A percentile compares a stretch with the other conserved stretches of the same genome.
Conservation (phyloP, 2,797 vertebrate species). For the Enteromius anoplus region DNA sequence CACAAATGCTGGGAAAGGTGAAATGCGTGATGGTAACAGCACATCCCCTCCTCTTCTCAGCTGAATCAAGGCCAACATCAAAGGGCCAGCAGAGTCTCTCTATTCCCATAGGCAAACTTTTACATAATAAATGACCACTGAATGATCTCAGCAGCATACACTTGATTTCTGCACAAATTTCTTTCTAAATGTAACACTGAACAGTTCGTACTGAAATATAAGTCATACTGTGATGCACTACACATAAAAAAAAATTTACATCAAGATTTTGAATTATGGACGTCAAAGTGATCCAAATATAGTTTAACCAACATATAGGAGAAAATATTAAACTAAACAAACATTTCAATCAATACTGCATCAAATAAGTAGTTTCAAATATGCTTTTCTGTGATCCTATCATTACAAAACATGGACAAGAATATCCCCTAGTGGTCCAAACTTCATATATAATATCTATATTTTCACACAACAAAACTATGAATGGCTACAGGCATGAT, state of each 20-base stretch:
- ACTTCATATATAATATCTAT: not conserved
- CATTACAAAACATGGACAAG: not conserved
- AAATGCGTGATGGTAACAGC: constrained; percentile 51
- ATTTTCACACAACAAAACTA: not conserved
- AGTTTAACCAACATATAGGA: not conserved
- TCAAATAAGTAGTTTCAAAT: not conserved
- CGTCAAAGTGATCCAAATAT: not conserved
- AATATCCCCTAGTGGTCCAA: not conserved
- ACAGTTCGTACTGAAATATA: not conserved
- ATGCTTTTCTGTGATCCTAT: not conserved
- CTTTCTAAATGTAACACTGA: not conserved
- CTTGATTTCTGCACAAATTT: not conserved
- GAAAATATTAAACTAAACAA: too few species aligned
- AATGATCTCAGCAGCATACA: constrained; percentile 18
- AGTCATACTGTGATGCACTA: not conserved
- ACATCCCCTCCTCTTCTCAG: constrained; percentile 5
- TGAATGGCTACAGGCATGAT: not conserved
- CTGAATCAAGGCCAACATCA: constrained; percentile 42
- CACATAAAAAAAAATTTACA: not conserved
- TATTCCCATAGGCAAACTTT: constrained; percentile 43
- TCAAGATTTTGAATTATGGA: not conserved
- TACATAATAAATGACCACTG: constrained; percentile 51
- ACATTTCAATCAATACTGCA: not conserved
- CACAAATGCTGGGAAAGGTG: constrained; percentile 24
- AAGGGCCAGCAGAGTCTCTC: constrained; percentile 39